These are phyloP conservation scores for Artibeus jamaicensis DNA, from an alignment of 2,797 vertebrate genomes.

Conservation along the genomic window DNA sequence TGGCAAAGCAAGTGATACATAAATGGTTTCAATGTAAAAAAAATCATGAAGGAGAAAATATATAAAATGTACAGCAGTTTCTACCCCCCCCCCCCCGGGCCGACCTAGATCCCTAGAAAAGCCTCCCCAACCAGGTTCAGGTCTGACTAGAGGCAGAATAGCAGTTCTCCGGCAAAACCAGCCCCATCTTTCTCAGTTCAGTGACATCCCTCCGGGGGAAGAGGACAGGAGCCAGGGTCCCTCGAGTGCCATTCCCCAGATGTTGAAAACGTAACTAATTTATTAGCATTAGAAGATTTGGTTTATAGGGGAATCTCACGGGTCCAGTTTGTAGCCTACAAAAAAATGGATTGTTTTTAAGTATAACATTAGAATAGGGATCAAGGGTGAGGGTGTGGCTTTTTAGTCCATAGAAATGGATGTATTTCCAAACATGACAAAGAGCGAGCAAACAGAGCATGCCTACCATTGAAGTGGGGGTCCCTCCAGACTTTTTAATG, in stretches of 20 bases:
- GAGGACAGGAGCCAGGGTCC: slow-evolving; percentile 77
- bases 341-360: slow-evolving; percentile 77
- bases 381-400: slow-evolving; percentile 67
- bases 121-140: slow-evolving; percentile 34
- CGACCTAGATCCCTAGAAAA: slow-evolving; percentile 48
- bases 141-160: slow-evolving; percentile 61
- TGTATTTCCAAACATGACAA: slow-evolving; percentile 40
- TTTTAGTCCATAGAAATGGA: slow-evolving; percentile 73
- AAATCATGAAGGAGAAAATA: slow-evolving; percentile 63
- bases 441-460: slow-evolving; percentile 57
- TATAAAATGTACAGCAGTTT: slow-evolving; percentile 68
- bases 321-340: slow-evolving; percentile 75
- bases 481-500: slow-evolving; percentile 82
- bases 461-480: slow-evolving; percentile 83
- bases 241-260: slow-evolving; percentile 75
- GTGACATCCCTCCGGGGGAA: slow-evolving; percentile 69
- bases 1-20: slow-evolving; percentile 71
- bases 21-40: slow-evolving; percentile 47
- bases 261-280: slow-evolving; percentile 73
- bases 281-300: slow-evolving; percentile 70
- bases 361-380: slow-evolving; percentile 66
- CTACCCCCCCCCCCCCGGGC: slow-evolving; percentile 36
- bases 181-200: slow-evolving; percentile 69
- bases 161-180: slow-evolving; percentile 71
- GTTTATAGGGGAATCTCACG: slow-evolving; percentile 77